phyloP scores from a whole-genome alignment of 2,888 invertebrate genomes.

The Gortyna flavago region DNA sequence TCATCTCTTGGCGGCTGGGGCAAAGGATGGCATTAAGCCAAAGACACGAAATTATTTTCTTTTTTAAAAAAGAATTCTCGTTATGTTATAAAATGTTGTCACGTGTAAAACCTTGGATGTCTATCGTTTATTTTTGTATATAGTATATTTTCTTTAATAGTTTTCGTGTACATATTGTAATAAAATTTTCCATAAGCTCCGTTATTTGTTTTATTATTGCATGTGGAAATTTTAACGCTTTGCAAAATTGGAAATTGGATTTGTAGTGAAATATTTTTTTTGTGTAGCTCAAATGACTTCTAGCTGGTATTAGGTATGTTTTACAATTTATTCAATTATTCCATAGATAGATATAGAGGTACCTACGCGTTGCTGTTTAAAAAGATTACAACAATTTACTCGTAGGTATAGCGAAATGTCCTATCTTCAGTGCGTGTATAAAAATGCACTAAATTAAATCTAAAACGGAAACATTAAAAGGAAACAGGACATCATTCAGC shows the following conservation, averaged over 20 bases:
- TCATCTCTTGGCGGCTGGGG: constrained; percentile 51
- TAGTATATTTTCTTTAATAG: constrained; percentile 49
- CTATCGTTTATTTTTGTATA: constrained; percentile 40
- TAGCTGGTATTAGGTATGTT: constrained; percentile 31
- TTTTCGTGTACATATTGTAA: constrained; percentile 53
- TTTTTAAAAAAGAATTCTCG: constrained; percentile 40
- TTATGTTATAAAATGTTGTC: constrained; percentile 32
- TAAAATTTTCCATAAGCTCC: constrained; percentile 44
- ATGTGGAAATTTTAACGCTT: constrained; percentile 31
- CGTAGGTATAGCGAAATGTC: background rate
- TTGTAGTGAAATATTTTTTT: background rate
- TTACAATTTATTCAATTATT: background rate
- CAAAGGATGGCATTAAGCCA: constrained; percentile 56
- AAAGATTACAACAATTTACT: background rate
- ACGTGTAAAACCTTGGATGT: constrained; percentile 34
- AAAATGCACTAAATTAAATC: constrained; percentile 22
- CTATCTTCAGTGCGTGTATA: constrained; percentile 27
- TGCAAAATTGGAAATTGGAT: constrained; percentile 10
- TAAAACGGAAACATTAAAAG: constrained; percentile 31
- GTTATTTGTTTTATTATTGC: constrained; percentile 42
- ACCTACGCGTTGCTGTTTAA: background rate
- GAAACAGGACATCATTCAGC: constrained; percentile 34
- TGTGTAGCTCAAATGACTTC: constrained; percentile 8
- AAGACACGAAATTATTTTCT: constrained; percentile 58
- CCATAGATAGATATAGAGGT: background rate